These are phyloP conservation scores for Limosa lapponica DNA, from an alignment of 2,797 vertebrate genomes.

Conservation along the genomic window DNA sequence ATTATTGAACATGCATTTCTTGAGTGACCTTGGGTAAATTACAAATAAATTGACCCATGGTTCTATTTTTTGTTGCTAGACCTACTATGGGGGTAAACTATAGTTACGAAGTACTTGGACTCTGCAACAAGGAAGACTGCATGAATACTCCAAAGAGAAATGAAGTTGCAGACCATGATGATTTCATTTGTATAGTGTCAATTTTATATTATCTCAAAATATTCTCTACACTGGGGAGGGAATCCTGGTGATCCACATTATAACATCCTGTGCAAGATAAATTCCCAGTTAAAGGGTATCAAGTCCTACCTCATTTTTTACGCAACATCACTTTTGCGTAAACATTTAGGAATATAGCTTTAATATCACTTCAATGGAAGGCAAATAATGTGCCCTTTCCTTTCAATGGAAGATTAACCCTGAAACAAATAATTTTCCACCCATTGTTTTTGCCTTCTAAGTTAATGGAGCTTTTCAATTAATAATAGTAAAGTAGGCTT, in stretches of 20 bases:
- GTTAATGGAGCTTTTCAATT: slow-evolving; percentile 29
- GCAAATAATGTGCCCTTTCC: neutral
- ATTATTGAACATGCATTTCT: neutral
- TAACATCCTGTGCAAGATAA: neutral
- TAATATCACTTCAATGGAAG: neutral
- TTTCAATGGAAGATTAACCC: slow-evolving; percentile 23
- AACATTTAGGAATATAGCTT: slow-evolving; percentile 34
- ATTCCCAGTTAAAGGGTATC: neutral
- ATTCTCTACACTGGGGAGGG: neutral
- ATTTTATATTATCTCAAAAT: neutral
- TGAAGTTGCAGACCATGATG: neutral
- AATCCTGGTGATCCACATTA: neutral
- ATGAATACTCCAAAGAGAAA: neutral
- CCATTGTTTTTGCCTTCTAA: slow-evolving; percentile 5
- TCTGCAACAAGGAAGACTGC: neutral
- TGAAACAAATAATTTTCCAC: neutral
- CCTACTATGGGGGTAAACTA: neutral
- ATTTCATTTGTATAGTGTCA: neutral
- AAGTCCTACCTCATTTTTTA: neutral
- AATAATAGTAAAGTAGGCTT: neutral
- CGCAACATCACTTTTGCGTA: neutral
- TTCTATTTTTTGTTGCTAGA: neutral
- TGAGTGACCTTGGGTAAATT: neutral
- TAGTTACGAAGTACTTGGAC: neutral
- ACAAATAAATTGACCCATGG: neutral